A percentile compares a stretch with the other conserved stretches of the same genome.
Conservation (phyloP, 2,797 vertebrate genomes). For the Coregonus ussuriensis region DNA sequence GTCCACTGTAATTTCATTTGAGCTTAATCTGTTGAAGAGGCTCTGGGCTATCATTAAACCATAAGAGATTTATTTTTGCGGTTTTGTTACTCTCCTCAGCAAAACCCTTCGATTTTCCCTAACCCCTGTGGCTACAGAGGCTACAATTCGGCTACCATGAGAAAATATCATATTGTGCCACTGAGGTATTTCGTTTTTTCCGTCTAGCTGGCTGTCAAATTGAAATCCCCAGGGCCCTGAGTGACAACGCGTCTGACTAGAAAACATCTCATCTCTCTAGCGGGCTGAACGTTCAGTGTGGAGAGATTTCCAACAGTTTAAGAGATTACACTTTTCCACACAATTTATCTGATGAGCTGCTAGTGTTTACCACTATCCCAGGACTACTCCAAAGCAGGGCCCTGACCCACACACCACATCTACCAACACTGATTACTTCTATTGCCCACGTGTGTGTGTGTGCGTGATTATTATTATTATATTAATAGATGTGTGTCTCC, state of each 20-base stretch:
- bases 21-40: neutral
- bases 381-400: constrained; percentile 33
- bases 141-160: neutral
- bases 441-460: neutral
- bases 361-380: constrained; percentile 43
- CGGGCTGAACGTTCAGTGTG: constrained; percentile 26
- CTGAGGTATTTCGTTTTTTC: neutral
- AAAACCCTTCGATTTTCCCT: neutral
- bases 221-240: no score
- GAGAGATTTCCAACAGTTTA: constrained; percentile 55
- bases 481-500: constrained; percentile 39
- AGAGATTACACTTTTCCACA: constrained; percentile 52
- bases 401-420: constrained; percentile 20
- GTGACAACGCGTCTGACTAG: neutral
- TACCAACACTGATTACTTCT: constrained; percentile 33
- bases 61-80: neutral
- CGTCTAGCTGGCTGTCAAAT: neutral
- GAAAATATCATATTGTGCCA: neutral
- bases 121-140: neutral
- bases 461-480: neutral
- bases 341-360: constrained; percentile 53
- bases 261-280: constrained; percentile 10
- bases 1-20: constrained; percentile 37
- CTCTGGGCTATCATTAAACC: neutral
- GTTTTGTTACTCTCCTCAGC: neutral